These are phyloP conservation scores for Florisuga fusca DNA, from an alignment of 2,797 vertebrate species.

Conservation along the genomic window DNA sequence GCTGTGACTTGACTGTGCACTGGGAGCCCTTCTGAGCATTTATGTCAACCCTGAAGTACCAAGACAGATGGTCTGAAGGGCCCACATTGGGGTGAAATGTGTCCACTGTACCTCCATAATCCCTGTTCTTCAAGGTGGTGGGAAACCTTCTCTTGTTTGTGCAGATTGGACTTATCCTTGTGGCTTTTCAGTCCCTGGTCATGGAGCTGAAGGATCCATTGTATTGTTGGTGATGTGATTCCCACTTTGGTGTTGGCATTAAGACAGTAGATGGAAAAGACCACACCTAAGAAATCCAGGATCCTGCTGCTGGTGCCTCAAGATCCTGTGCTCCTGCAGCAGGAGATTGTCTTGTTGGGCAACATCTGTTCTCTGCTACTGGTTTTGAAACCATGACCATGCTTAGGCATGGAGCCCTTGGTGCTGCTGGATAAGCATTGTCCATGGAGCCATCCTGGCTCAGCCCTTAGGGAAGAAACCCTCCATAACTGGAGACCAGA, in stretches of 20 bases:
- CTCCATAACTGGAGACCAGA: neutral
- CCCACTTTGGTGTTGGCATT: neutral
- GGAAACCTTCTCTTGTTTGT: neutral
- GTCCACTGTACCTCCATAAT: fast-evolving
- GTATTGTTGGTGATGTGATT: neutral
- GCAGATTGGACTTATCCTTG: neutral
- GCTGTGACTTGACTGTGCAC: fast-evolving
- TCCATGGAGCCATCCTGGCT: neutral
- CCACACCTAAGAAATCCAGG: neutral
- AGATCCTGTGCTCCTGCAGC: neutral
- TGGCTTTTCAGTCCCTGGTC: neutral
- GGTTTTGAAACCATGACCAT: neutral
- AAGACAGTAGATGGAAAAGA: neutral
- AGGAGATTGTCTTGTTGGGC: neutral
- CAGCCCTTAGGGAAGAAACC: neutral
- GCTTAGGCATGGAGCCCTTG: neutral
- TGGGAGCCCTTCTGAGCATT: neutral
- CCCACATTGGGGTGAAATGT: fast-evolving
- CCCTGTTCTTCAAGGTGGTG: fast-evolving
- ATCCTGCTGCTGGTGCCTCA: fast-evolving
- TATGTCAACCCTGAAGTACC: neutral
- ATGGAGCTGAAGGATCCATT: neutral
- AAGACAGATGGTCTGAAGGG: neutral
- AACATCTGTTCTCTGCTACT: neutral
- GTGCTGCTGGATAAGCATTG: neutral